phyloP scores from a whole-genome alignment of 92 coral and sea anemone species.

The Phenganax subtilis region DNA sequence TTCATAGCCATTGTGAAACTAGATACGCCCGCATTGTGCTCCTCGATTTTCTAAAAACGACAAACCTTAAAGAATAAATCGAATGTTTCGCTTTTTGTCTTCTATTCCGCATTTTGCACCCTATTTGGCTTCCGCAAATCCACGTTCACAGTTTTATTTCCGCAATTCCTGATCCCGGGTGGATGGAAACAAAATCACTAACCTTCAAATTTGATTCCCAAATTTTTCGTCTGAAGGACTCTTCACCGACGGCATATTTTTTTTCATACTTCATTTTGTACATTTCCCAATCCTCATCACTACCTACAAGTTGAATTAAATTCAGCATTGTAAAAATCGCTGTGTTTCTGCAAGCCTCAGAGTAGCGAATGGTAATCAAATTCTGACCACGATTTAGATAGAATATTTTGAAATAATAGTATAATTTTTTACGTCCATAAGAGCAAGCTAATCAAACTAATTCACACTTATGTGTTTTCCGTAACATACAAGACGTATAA shows the following conservation, averaged over 20 bases:
- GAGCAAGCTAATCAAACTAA: too few species aligned
- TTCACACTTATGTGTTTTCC: too few species aligned
- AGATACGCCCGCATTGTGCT: not conserved
- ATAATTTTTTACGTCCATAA: too few species aligned
- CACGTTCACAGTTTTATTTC: not conserved
- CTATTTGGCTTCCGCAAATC: not conserved
- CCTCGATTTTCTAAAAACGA: slow-evolving; percentile 43
- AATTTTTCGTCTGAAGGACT: not conserved
- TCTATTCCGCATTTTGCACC: not conserved
- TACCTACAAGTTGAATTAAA: not conserved
- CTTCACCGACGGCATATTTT: not conserved
- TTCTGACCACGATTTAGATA: not conserved
- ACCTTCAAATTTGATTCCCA: not conserved
- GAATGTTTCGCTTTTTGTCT: not conserved
- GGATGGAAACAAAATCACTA: not conserved
- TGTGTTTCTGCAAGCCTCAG: not conserved
- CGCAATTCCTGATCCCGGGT: not conserved
- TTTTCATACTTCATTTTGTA: not conserved
- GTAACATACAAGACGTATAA: too few species aligned
- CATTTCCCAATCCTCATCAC: slow-evolving; percentile 6
- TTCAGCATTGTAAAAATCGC: not conserved
- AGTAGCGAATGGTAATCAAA: not conserved
- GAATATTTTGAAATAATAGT: not conserved
- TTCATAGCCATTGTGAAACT: slow-evolving; percentile 70
- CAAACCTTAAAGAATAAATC: not conserved